Percentiles rank a stretch among this genome's conserved stretches.
phyloP scores from a whole-genome alignment of 2,888 invertebrate species.

The Lepidochitona cinerea region DNA sequence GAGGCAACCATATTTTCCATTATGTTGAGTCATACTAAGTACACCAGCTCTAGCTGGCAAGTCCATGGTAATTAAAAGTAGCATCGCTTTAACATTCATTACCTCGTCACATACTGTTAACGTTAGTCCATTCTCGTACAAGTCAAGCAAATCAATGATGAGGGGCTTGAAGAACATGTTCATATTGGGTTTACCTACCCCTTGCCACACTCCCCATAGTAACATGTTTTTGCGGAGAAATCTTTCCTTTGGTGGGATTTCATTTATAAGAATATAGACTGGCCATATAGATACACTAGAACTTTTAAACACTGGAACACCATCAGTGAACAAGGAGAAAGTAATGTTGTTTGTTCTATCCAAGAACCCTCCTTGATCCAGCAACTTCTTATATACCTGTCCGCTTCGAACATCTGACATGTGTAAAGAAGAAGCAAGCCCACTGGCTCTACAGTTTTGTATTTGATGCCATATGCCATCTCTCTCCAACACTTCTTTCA shows the following conservation, averaged over 20 bases:
- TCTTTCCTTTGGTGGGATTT: conserved; percentile 21
- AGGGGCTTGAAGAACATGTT: conserved; percentile 27
- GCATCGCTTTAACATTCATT: conserved; percentile 18
- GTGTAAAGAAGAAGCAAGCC: background rate
- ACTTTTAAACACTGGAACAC: conserved; percentile 29
- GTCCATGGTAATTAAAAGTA: conserved; percentile 30
- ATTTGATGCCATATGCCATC: conserved; percentile 8
- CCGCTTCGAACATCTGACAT: background rate
- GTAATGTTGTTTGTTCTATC: conserved; percentile 22
- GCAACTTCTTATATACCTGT: conserved; percentile 17
- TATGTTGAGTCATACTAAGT: conserved; percentile 32
- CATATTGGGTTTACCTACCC: conserved; percentile 31
- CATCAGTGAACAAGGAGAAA: no score
- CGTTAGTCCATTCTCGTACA: conserved; percentile 14
- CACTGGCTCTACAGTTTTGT: conserved; percentile 1
- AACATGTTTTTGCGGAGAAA: conserved; percentile 25
- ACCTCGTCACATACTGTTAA: conserved; percentile 2
- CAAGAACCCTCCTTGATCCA: conserved; percentile 19
- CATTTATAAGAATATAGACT: conserved; percentile 27
- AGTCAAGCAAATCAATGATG: conserved; percentile 16
- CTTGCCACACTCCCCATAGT: conserved; percentile 24
- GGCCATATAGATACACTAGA: conserved; percentile 29
- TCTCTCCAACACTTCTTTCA: background rate
- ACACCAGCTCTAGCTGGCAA: conserved; percentile 31
- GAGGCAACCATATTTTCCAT: conserved; percentile 29